Percentiles rank a stretch among this genome's conserved stretches.
phyloP scores from a whole-genome alignment of 1,140 invertebrate genomes.

The Chlorops oryzae region DNA sequence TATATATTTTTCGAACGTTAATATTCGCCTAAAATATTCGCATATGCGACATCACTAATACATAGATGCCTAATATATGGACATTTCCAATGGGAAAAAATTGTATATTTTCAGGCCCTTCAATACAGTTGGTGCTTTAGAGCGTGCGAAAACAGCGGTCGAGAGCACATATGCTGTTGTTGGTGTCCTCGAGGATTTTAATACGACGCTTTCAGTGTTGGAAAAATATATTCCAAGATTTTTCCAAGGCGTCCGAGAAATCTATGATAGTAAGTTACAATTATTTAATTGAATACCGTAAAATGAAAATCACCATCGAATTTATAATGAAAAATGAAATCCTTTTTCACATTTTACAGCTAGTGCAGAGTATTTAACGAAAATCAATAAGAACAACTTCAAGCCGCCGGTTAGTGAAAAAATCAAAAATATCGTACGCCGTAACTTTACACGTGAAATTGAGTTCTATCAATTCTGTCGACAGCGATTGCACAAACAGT shows the following conservation, averaged over 20 bases:
- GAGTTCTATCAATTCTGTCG: slow-evolving; percentile 88
- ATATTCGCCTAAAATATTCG: too few relatives aligned
- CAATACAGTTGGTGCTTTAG: slow-evolving; percentile 74
- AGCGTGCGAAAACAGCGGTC: slow-evolving; percentile 75
- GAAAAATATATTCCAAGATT: slow-evolving; percentile 80
- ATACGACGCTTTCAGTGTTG: slow-evolving; percentile 74
- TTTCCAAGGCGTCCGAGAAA: slow-evolving; percentile 67
- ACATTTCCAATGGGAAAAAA: background rate
- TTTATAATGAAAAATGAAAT: background rate
- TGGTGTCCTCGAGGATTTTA: slow-evolving; percentile 80
- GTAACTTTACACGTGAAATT: slow-evolving; percentile 82
- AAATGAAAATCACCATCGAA: too few relatives aligned
- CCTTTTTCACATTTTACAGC: slow-evolving; percentile 55
- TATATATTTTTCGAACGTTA: too few relatives aligned
- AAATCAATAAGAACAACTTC: slow-evolving; percentile 79
- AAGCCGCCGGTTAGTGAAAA: slow-evolving; percentile 80
- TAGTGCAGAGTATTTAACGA: slow-evolving; percentile 65
- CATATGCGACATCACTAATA: background rate
- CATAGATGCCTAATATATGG: background rate
- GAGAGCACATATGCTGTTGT: slow-evolving; percentile 82
- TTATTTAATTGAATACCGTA: too few relatives aligned
- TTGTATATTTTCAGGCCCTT: slow-evolving; percentile 59
- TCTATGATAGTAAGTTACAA: slow-evolving; percentile 66
- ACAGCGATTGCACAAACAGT: slow-evolving; percentile 74
- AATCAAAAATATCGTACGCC: slow-evolving; percentile 77